A percentile compares a stretch with the other conserved stretches of the same genome.
Evolutionary conservation across 2,797 vertebrate genomes (phyloP).

Genomic region (Strix occidentalis): DNA sequence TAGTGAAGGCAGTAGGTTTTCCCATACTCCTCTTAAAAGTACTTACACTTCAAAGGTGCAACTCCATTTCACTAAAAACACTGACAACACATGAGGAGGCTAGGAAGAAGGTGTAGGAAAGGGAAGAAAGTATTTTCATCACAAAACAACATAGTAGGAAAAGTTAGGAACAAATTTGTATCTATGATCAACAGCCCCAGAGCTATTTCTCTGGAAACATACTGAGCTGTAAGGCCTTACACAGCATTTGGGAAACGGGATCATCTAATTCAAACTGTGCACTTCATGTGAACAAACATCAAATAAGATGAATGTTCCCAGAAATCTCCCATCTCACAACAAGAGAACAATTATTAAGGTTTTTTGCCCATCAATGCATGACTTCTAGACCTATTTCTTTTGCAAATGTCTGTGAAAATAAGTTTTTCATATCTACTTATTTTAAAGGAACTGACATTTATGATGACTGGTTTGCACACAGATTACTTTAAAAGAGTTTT

Average conservation of each 20-base stretch:
- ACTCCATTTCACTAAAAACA: background rate
- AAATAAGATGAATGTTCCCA: background rate
- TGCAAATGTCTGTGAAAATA: conserved; percentile 13
- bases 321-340: background rate
- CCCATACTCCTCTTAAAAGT: background rate
- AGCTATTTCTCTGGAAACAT: conserved; percentile 18
- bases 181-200: background rate
- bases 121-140: background rate
- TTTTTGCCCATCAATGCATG: background rate
- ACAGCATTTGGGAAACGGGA: background rate
- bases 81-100: background rate
- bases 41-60: background rate
- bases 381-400: background rate
- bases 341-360: background rate
- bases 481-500: conserved; percentile 39
- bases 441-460: conserved; percentile 3
- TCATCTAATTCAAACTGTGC: background rate
- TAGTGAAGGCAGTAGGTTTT: background rate
- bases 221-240: background rate
- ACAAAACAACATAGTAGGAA: background rate
- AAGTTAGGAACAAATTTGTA: background rate
- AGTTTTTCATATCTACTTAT: background rate
- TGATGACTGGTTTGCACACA: conserved; percentile 10
- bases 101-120: background rate
- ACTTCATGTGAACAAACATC: background rate